A percentile compares a stretch with the other conserved stretches of the same genome.
These are phyloP conservation scores for Sebastes itinus DNA, from an alignment of 2,797 vertebrate genomes.

Conservation along the genomic window DNA sequence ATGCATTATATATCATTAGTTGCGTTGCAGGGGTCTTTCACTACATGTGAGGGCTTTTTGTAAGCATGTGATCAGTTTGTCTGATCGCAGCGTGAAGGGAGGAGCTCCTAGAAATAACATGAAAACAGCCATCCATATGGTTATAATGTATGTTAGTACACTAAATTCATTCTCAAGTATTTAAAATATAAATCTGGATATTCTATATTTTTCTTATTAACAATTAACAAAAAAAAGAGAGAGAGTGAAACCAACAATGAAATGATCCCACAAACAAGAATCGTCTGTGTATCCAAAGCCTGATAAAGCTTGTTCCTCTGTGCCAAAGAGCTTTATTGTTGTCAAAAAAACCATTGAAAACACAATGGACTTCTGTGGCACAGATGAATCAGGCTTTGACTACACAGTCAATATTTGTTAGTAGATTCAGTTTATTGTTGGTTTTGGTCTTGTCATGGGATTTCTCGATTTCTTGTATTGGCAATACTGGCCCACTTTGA, in stretches of 20 bases:
- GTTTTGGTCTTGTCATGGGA: not conserved
- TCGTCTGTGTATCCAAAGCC: not conserved
- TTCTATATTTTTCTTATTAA: not conserved
- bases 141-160: not conserved
- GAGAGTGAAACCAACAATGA: not conserved
- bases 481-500: not conserved
- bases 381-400: conserved; percentile 15
- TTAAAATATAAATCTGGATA: not conserved
- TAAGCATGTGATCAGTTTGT: not conserved
- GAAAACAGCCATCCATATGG: not conserved
- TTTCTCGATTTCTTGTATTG: not conserved
- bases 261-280: not conserved
- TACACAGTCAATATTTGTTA: conserved; percentile 1
- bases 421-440: not conserved
- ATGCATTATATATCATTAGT: conserved; percentile 16
- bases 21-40: not conserved
- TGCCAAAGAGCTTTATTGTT: conserved; percentile 5
- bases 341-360: not conserved
- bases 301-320: not conserved
- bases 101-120: not conserved
- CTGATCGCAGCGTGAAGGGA: not conserved
- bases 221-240: not conserved
- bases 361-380: not conserved
- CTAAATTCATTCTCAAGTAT: not conserved
- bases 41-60: not conserved